Evolutionary conservation across 2,797 vertebrate species (phyloP).

Genomic region (Prunella strophiata): DNA sequence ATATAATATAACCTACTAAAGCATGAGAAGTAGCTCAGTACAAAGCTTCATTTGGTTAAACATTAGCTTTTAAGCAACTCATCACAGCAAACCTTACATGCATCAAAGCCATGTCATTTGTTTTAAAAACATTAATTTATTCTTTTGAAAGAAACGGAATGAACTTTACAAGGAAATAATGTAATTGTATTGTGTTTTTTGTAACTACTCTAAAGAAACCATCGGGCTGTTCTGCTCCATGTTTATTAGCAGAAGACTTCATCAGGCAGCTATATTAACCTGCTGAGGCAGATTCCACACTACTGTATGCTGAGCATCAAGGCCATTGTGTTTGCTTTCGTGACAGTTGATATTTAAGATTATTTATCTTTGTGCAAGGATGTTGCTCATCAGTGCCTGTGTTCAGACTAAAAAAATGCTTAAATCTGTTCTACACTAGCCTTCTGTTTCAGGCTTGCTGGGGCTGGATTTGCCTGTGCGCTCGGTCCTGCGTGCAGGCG

Average conservation of each 20-base stretch:
- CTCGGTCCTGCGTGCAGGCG: rapidly evolving
- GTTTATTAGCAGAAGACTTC: conserved; percentile 7
- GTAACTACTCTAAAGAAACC: background rate
- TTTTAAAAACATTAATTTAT: background rate
- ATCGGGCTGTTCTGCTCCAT: background rate
- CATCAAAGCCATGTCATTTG: background rate
- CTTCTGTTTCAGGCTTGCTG: background rate
- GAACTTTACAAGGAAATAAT: background rate
- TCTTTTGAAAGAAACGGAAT: background rate
- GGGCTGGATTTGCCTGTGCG: rapidly evolving
- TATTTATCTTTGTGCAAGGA: background rate
- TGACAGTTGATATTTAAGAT: background rate
- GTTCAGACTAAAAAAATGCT: background rate
- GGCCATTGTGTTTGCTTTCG: background rate
- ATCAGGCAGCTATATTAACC: conserved; percentile 17
- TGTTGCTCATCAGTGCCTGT: background rate
- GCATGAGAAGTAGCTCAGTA: background rate
- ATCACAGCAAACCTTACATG: background rate
- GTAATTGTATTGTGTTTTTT: background rate
- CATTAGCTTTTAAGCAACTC: background rate
- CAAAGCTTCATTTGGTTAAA: background rate
- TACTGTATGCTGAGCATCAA: background rate
- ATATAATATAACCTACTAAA: background rate
- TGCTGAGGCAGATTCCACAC: background rate
- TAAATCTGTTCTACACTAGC: rapidly evolving